These are phyloP conservation scores for Slavum lentiscoides DNA, from an alignment of 2,888 invertebrate genomes.

Conservation along the genomic window DNA sequence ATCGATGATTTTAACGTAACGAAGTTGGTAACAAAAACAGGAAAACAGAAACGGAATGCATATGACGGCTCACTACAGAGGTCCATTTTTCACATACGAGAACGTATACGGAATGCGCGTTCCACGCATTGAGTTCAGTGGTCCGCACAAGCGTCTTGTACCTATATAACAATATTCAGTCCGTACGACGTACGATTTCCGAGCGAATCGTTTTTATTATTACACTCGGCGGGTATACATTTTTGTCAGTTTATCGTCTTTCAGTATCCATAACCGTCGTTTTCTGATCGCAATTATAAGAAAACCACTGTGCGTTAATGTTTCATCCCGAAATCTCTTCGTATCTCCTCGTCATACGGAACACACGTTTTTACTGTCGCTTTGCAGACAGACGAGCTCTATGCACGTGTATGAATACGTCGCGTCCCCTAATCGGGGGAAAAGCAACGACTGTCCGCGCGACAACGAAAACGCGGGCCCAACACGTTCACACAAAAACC, in stretches of 20 bases:
- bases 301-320: neutral
- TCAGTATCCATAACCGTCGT: neutral
- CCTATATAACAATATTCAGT: no score
- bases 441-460: slow-evolving; percentile 6
- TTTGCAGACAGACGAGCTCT: slow-evolving; percentile 25
- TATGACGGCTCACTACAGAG: no score
- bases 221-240: no score
- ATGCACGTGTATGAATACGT: neutral
- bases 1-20: no score
- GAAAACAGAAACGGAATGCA: no score
- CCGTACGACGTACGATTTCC: no score
- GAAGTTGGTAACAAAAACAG: no score
- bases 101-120: no score
- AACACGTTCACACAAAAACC: slow-evolving; percentile 39
- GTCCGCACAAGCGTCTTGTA: no score
- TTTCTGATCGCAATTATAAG: neutral
- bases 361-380: neutral
- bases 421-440: neutral
- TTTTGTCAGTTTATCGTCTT: neutral
- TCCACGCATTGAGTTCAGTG: no score
- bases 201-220: no score
- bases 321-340: neutral
- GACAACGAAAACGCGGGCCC: neutral
- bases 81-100: no score
- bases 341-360: neutral